Percentiles rank a stretch among this genome's conserved stretches.
These are phyloP conservation scores for Meteorus cinctellus DNA, from an alignment of 2,888 invertebrate genomes.

Conservation along the genomic window DNA sequence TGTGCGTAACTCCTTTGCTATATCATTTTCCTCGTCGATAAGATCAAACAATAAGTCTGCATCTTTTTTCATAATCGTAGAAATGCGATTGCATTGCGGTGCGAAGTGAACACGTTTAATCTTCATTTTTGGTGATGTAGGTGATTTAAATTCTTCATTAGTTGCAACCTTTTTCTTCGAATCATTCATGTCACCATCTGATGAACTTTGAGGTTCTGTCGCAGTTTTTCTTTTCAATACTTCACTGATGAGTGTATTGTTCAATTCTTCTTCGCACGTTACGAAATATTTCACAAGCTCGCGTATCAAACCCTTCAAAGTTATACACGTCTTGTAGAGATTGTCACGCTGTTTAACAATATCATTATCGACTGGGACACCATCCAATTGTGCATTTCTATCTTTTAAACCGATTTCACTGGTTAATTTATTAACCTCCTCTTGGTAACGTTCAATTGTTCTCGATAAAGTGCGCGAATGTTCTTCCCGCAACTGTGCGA, in stretches of 20 bases:
- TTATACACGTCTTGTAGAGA: conserved; percentile 79
- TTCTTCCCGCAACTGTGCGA: conserved; percentile 69
- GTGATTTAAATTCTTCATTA: conserved; percentile 30
- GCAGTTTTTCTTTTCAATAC: conserved; percentile 73
- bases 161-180: conserved; percentile 45
- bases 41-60: conserved; percentile 77
- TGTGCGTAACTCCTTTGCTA: conserved; percentile 77
- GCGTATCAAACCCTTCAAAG: conserved; percentile 79
- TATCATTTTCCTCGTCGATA: conserved; percentile 74
- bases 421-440: conserved; percentile 58
- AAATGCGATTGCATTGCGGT: conserved; percentile 78
- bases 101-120: conserved; percentile 81
- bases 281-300: conserved; percentile 84
- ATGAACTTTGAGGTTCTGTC: conserved; percentile 48
- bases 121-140: conserved; percentile 54
- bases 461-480: conserved; percentile 54
- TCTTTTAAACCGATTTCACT: conserved; percentile 40
- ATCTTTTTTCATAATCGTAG: conserved; percentile 74
- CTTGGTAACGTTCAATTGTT: conserved; percentile 60
- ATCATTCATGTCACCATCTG: conserved; percentile 48
- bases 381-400: conserved; percentile 32
- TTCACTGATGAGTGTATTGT: conserved; percentile 82
- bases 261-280: conserved; percentile 86
- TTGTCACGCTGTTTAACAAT: conserved; percentile 76
- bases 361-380: conserved; percentile 7